phyloP scores from a whole-genome alignment of 2,113 vertebrate genomes.

The Todiramphus saurophagus region DNA sequence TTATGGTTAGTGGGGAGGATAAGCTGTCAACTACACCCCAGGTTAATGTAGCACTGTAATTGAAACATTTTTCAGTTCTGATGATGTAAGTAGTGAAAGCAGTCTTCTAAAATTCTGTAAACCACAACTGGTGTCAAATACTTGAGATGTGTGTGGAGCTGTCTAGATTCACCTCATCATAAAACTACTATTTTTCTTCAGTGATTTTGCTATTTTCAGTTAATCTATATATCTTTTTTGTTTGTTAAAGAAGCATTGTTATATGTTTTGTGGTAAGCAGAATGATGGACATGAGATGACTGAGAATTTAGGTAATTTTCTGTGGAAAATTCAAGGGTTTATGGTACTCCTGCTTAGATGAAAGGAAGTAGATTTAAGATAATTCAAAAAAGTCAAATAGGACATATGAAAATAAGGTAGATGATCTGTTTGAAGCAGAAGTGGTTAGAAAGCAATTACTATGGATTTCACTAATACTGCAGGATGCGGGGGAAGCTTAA shows the following conservation, averaged over 20 bases:
- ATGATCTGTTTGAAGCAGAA: neutral
- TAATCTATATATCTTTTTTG: neutral
- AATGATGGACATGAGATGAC: neutral
- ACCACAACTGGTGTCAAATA: neutral
- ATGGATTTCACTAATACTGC: neutral
- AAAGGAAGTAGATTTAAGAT: neutral
- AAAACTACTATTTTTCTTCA: neutral
- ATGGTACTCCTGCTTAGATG: neutral
- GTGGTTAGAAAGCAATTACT: neutral
- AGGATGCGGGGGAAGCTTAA: neutral
- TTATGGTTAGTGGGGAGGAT: neutral
- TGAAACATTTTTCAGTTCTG: neutral
- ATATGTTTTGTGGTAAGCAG: neutral
- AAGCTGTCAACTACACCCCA: neutral
- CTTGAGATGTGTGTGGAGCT: neutral
- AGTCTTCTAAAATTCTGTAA: neutral
- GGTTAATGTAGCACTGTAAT: neutral
- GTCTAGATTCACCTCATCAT: neutral
- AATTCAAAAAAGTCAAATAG: neutral
- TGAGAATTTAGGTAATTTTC: neutral
- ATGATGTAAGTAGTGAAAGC: neutral
- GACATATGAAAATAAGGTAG: neutral
- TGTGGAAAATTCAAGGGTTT: neutral
- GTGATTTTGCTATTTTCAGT: neutral
- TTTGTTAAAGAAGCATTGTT: neutral